Percentiles rank a stretch among this genome's conserved stretches.
Evolutionary conservation across 2,888 invertebrate species (phyloP).

Genomic region (Antheraea yamamai): DNA sequence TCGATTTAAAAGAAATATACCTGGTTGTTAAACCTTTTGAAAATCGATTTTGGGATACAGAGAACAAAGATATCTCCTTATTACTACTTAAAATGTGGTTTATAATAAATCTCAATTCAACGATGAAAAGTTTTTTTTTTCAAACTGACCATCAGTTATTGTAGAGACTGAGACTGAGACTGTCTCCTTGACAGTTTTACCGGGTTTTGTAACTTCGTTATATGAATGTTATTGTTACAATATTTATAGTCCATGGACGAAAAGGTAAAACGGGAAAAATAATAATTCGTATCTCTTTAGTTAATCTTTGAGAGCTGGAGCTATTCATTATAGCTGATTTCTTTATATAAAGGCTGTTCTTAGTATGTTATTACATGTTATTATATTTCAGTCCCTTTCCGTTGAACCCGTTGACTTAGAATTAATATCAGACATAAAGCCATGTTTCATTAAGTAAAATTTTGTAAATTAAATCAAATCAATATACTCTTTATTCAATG

Average conservation of each 20-base stretch:
- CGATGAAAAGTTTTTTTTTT: too few relatives aligned
- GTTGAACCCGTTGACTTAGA: neutral
- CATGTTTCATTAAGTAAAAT: neutral
- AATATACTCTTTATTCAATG: too few relatives aligned
- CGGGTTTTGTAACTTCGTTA: neutral
- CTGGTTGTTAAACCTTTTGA: too few relatives aligned
- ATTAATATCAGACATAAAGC: neutral
- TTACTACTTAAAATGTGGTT: too few relatives aligned
- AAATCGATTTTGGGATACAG: too few relatives aligned
- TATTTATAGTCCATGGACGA: neutral
- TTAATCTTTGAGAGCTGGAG: neutral
- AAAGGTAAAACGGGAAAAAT: neutral
- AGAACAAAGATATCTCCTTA: too few relatives aligned
- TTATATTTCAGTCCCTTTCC: neutral
- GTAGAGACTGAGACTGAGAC: too few relatives aligned
- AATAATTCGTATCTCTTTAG: neutral
- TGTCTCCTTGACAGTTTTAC: too few relatives aligned
- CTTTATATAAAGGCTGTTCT: neutral
- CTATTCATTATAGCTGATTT: neutral
- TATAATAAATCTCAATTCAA: too few relatives aligned
- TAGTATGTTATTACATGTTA: neutral
- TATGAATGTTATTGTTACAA: neutral
- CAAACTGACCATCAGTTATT: too few relatives aligned
- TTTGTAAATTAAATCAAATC: neutral
- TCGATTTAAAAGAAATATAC: too few relatives aligned